phyloP scores from a whole-genome alignment of 1,140 invertebrate genomes.

The Anthonomus grandis region DNA sequence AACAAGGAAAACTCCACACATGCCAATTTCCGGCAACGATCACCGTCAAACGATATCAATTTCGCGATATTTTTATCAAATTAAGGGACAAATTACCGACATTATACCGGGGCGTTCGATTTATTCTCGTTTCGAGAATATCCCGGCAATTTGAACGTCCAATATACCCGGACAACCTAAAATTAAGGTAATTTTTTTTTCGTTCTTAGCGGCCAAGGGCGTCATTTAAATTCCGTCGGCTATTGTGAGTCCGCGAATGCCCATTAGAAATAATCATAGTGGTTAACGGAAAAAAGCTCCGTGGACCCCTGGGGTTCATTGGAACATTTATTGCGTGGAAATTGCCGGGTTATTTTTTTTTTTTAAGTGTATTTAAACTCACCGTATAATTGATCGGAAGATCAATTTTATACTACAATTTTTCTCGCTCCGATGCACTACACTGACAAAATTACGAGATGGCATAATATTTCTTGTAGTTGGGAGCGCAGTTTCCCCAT shows the following conservation, averaged over 20 bases:
- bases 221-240: slow-evolving; percentile 30
- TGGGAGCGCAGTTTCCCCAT: no score
- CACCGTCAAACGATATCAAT: background rate
- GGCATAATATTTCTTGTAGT: no score
- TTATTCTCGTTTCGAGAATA: slow-evolving; percentile 13
- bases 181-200: slow-evolving; percentile 19
- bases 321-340: slow-evolving; percentile 11
- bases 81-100: slow-evolving; percentile 9
- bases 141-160: slow-evolving; percentile 7
- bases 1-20: no score
- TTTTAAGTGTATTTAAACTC: no score
- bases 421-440: no score
- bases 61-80: slow-evolving; percentile 12
- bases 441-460: no score
- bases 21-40: no score
- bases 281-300: slow-evolving; percentile 26
- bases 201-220: background rate
- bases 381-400: no score
- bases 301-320: slow-evolving; percentile 20
- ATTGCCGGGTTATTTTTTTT: slow-evolving; percentile 5
- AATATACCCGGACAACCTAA: slow-evolving; percentile 4
- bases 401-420: no score
- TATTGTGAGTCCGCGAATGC: slow-evolving; percentile 25
- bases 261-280: slow-evolving; percentile 31
- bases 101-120: slow-evolving; percentile 6